Evolutionary conservation across 2,888 invertebrate species (phyloP).

Genomic region (Dioctria linearis): DNA sequence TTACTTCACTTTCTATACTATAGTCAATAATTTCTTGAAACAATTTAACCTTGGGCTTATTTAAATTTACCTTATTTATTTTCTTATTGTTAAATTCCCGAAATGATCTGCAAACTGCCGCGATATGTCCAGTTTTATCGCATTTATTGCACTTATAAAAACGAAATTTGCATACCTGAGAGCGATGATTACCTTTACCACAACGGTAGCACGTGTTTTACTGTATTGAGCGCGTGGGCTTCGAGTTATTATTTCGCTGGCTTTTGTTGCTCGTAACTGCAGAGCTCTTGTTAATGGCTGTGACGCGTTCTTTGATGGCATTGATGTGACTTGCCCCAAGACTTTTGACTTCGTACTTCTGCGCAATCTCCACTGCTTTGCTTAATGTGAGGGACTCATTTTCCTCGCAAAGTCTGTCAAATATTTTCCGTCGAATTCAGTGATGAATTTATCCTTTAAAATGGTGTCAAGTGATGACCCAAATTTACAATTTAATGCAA

Average conservation of each 20-base stretch:
- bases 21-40: too few species aligned
- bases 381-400: not conserved
- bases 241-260: too few species aligned
- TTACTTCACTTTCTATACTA: not conserved
- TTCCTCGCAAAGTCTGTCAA: not conserved
- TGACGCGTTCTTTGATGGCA: too few species aligned
- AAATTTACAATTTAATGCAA: not conserved
- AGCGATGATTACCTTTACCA: not conserved
- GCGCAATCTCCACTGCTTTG: not conserved
- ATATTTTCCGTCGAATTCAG: not conserved
- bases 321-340: too few species aligned
- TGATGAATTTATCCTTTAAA: not conserved
- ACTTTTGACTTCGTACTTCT: not conserved
- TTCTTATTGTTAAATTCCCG: too few species aligned
- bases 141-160: not conserved
- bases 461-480: not conserved
- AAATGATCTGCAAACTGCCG: not conserved
- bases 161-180: not conserved
- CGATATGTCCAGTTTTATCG: not conserved
- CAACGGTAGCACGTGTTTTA: not conserved
- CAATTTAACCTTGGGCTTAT: too few species aligned
- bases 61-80: too few species aligned
- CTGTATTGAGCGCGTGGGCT: too few species aligned
- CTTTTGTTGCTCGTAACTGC: too few species aligned
- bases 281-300: too few species aligned